phyloP scores from a whole-genome alignment of 2,797 vertebrate species.

The Fundulus diaphanus region DNA sequence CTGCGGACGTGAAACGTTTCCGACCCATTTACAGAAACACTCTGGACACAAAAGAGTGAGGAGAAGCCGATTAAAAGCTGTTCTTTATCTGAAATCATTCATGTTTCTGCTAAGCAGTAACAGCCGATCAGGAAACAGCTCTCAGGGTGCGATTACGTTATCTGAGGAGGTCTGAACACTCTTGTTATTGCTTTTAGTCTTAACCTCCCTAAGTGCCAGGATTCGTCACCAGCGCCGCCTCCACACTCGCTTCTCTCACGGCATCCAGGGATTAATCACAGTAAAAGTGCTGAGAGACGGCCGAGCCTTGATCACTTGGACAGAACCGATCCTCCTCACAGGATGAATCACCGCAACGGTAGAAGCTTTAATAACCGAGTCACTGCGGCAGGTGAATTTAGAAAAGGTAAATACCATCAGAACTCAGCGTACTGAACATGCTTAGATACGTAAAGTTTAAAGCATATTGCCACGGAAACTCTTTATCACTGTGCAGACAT shows the following conservation, averaged over 20 bases:
- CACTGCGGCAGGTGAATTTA: background rate
- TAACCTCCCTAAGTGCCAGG: background rate
- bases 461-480: no score
- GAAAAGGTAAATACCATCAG: background rate
- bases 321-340: background rate
- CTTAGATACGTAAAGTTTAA: no score
- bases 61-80: background rate
- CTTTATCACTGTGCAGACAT: no score
- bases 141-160: background rate
- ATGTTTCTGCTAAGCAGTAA: background rate
- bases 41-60: no score
- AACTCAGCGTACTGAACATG: no score
- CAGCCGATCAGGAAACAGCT: background rate
- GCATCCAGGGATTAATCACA: background rate
- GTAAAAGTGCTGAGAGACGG: background rate
- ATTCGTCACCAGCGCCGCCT: background rate
- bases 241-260: background rate
- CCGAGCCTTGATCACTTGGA: background rate
- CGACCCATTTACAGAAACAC: background rate
- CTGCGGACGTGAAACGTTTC: background rate
- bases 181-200: background rate
- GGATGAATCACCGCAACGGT: background rate
- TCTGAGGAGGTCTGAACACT: background rate
- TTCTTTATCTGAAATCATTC: background rate
- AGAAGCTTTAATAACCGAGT: background rate